Evolutionary conservation across 1,140 invertebrate genomes (phyloP).

Genomic region (Lepeophtheirus salmonis): DNA sequence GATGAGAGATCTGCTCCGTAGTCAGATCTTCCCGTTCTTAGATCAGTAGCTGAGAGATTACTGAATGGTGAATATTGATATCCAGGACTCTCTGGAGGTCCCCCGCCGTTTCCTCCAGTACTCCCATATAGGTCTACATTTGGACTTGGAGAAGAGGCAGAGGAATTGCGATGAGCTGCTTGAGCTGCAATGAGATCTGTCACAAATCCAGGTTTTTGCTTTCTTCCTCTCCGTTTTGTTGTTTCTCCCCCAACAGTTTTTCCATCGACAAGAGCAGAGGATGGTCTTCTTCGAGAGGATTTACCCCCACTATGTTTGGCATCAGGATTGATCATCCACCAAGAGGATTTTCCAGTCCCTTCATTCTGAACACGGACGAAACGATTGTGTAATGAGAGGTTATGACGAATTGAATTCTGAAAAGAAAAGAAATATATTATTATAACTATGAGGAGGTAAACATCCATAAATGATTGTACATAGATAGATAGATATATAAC

Average conservation of each 20-base stretch:
- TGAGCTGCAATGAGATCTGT: background rate
- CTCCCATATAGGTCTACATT: background rate
- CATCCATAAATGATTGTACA: no score
- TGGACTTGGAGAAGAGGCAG: background rate
- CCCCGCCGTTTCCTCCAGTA: background rate
- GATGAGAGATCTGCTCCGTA: no score
- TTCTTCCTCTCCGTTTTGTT: constrained; percentile 60
- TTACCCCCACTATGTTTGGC: constrained; percentile 77
- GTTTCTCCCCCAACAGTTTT: constrained; percentile 31
- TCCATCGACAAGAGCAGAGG: constrained; percentile 78
- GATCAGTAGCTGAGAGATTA: background rate
- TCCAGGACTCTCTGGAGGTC: background rate
- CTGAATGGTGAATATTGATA: background rate
- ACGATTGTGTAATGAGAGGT: constrained; percentile 91
- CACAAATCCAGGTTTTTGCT: constrained; percentile 57
- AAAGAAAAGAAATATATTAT: constrained; percentile 31
- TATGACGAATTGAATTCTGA: constrained; percentile 99
- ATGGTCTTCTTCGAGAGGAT: constrained; percentile 70
- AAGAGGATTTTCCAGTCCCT: constrained; percentile 95
- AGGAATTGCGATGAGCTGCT: background rate
- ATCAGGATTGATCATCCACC: constrained; percentile 99
- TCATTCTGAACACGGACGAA: constrained; percentile 99
- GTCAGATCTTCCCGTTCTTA: background rate
- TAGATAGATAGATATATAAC: no score
- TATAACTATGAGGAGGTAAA: no score